These are phyloP conservation scores for Lophura nycthemera DNA, from an alignment of 2,113 vertebrate genomes.

Conservation along the genomic window DNA sequence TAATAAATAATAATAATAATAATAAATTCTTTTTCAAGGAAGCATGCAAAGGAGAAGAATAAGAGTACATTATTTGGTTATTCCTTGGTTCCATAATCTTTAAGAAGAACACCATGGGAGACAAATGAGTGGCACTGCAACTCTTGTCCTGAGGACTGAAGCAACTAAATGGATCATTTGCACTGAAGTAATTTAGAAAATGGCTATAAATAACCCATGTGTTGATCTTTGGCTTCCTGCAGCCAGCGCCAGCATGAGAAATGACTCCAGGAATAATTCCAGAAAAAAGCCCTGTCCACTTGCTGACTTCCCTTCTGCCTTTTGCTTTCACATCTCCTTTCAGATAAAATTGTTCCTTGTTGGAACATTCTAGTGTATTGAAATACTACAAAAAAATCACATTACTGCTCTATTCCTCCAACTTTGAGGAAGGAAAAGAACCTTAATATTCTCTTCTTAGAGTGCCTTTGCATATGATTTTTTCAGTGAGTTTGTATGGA, in stretches of 20 bases:
- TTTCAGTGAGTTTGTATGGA: not conserved
- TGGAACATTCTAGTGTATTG: slow-evolving; percentile 20
- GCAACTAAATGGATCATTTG: slow-evolving; percentile 56
- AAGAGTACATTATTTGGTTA: not conserved
- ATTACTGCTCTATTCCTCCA: not conserved
- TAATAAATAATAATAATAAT: not conserved
- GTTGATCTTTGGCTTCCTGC: slow-evolving; percentile 48
- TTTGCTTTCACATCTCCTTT: slow-evolving; percentile 42
- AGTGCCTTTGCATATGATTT: not conserved
- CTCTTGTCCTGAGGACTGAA: slow-evolving; percentile 19
- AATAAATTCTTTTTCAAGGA: not conserved
- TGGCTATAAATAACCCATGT: slow-evolving; percentile 55
- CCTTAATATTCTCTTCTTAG: not conserved
- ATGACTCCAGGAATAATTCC: slow-evolving; percentile 56
- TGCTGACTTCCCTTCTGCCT: slow-evolving; percentile 58
- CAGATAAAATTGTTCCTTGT: slow-evolving; percentile 42
- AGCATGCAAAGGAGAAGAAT: not conserved
- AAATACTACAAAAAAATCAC: not conserved
- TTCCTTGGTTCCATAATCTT: not conserved
- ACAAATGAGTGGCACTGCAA: not conserved
- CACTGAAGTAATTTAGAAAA: slow-evolving; percentile 24
- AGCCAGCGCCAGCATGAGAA: slow-evolving; percentile 25
- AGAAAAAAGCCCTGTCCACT: slow-evolving; percentile 63
- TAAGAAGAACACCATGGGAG: not conserved
- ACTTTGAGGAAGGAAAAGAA: slow-evolving; percentile 22